Evolutionary conservation across 2,797 vertebrate species (phyloP), one percentile per base, ranked within the genome.

Genomic region (Pipistrellus pipistrellus): DNA sequence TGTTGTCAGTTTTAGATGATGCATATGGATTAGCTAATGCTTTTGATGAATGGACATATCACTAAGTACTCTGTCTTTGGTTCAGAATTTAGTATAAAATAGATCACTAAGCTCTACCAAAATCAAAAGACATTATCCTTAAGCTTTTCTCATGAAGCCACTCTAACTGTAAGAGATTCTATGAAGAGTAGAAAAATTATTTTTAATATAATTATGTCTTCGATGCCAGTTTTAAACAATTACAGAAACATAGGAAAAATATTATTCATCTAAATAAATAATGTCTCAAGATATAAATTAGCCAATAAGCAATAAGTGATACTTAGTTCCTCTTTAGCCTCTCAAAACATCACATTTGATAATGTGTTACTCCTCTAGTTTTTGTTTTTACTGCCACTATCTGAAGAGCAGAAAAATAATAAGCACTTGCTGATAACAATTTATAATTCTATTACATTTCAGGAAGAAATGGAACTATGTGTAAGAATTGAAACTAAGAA

Each of bases 361-460:
- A 76, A 81, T 46, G 41, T 30, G 46, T 64, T 77, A 77, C 1
- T 88, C 20, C 30, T 64, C 41, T 85, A 51, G 90, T 88, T 88
- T 91, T 76, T 59, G 8, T 53, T 93, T 95, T 93, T 82, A 72
- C 20, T 76, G 83, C 23, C 23, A 85, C 11, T 55, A 48, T 44
- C 30, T 85, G 21, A 77, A 82, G 25, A 86, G 51, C 17, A 88
- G 46, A 88, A 77, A 94, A 90, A 87, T n/a, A 94, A 66, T 23
- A 17, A 76, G 51, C 5, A 68, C 18, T 81, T 82, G 46, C 35
- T 66, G 41, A 18, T 73, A 83, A 78, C 15, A 84, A 92, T 21
- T 81, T 13, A 35, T 51, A 80, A 41, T 77, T 77, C n/a, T 21
- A 75, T 48, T 76, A 66, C 27, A 80, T 44, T 12, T 68, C 38